Percentiles rank a stretch among this genome's conserved stretches.
Evolutionary conservation across 1,140 invertebrate species (phyloP).

Genomic region (Pinna nobilis): DNA sequence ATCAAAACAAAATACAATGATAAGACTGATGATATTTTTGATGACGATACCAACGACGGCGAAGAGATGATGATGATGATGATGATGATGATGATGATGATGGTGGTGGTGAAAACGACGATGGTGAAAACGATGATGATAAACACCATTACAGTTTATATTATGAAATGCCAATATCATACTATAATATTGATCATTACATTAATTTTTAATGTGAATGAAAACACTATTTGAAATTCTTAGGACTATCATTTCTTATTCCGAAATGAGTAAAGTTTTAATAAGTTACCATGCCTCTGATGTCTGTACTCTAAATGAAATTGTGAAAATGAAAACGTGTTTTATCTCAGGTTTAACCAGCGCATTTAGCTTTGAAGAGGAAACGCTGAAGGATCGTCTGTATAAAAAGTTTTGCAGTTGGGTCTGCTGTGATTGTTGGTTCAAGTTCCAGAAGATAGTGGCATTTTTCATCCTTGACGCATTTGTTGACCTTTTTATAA

Average conservation of each 20-base stretch:
- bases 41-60: too few species aligned
- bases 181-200: too few species aligned
- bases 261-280: too few species aligned
- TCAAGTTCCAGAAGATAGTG: conserved; percentile 93
- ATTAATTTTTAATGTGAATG: too few species aligned
- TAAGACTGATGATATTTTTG: conserved; percentile 5
- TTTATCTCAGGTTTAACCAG: conserved; percentile 60
- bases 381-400: conserved; percentile 63
- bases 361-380: conserved; percentile 42
- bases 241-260: too few species aligned
- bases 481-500: conserved; percentile 98
- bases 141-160: background rate
- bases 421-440: conserved; percentile 94
- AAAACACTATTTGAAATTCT: too few species aligned
- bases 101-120: background rate
- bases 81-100: conserved; percentile 22
- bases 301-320: too few species aligned
- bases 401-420: conserved; percentile 97
- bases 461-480: conserved; percentile 96
- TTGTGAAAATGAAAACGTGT: too few species aligned
- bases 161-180: too few species aligned
- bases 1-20: background rate
- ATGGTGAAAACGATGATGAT: conserved; percentile 1
- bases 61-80: conserved; percentile 38
- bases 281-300: too few species aligned